A percentile compares a stretch with the other conserved stretches of the same genome.
phyloP scores from a whole-genome alignment of 2,888 invertebrate genomes.

The Callyntrura sp. region DNA sequence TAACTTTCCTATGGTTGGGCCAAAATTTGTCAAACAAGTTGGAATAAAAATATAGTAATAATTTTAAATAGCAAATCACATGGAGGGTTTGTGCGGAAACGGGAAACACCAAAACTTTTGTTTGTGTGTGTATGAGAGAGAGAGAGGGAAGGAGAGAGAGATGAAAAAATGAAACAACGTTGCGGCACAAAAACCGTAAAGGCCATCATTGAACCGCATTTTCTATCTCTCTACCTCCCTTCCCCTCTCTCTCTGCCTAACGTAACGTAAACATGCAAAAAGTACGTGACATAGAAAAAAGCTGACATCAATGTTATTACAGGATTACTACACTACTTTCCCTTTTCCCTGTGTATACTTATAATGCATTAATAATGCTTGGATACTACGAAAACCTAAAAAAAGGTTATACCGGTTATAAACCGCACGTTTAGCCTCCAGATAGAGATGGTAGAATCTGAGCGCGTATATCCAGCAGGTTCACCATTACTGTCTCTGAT shows the following conservation, averaged over 20 bases:
- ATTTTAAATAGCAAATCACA: background rate
- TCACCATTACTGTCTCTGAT: conserved; percentile 58
- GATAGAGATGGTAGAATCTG: conserved; percentile 39
- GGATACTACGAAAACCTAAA: conserved; percentile 25
- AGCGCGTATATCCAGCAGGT: conserved; percentile 43
- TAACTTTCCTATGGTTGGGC: background rate
- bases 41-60: no score
- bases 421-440: conserved; percentile 59
- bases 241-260: background rate
- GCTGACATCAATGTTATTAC: conserved; percentile 61
- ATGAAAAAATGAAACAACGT: no score
- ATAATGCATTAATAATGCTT: conserved; percentile 52
- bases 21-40: no score
- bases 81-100: background rate
- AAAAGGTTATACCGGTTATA: conserved; percentile 36
- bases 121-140: no score
- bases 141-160: no score
- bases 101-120: background rate
- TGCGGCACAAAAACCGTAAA: no score
- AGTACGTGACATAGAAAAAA: conserved; percentile 58
- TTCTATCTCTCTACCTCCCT: no score
- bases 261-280: conserved; percentile 46
- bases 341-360: conserved; percentile 47
- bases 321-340: conserved; percentile 60
- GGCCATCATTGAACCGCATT: no score